A percentile compares a stretch with the other conserved stretches of the same genome.
These are phyloP conservation scores for Rhogogaster chlorosoma DNA, from an alignment of 2,888 invertebrate species.

Conservation along the genomic window DNA sequence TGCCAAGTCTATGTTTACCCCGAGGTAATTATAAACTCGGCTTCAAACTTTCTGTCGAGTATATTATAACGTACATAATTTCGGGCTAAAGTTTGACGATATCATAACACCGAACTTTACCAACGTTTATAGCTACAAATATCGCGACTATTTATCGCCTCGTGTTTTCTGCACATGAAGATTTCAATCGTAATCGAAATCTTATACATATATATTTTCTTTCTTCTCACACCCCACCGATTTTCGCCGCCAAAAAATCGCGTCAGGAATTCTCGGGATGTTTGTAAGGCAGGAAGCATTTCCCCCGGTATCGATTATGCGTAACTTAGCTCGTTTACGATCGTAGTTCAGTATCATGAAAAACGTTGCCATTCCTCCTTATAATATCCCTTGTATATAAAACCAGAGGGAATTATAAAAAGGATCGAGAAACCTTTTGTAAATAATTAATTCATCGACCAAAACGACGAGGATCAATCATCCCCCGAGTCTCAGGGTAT, in stretches of 20 bases:
- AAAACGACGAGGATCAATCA: constrained; percentile 7
- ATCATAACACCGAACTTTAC: background rate
- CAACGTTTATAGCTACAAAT: background rate
- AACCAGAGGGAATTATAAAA: background rate
- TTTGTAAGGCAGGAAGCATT: background rate
- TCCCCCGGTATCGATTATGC: background rate
- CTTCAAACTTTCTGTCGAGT: background rate
- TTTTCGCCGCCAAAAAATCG: background rate
- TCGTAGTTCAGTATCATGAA: background rate
- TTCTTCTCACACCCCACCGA: background rate
- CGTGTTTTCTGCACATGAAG: too few relatives aligned
- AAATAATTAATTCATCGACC: constrained; percentile 15
- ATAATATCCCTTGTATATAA: background rate
- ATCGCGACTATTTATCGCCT: too few relatives aligned
- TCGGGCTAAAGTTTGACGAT: background rate
- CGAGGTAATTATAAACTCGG: constrained; percentile 46
- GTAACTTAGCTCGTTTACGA: background rate
- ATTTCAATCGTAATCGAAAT: background rate
- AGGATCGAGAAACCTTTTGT: background rate
- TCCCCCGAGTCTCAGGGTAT: background rate
- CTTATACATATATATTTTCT: background rate
- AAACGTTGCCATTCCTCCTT: background rate
- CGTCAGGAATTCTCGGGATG: background rate
- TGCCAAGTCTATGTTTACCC: constrained; percentile 40
- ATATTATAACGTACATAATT: background rate